A percentile compares a stretch with the other conserved stretches of the same genome.
These are phyloP conservation scores for Apamea epomidion DNA, from an alignment of 2,888 invertebrate genomes.

Conservation along the genomic window DNA sequence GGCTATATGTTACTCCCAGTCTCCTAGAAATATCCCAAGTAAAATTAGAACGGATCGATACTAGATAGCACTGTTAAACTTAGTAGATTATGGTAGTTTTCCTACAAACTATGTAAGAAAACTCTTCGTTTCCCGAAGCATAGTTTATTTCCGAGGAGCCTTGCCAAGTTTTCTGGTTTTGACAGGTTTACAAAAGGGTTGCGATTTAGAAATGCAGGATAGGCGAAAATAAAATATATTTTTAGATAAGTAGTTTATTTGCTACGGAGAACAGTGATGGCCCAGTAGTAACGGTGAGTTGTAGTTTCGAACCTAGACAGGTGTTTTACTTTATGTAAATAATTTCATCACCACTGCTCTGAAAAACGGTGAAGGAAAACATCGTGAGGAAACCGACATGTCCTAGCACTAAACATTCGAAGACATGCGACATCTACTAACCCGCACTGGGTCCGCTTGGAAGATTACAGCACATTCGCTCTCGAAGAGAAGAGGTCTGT, in stretches of 20 bases:
- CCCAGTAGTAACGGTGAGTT: neutral
- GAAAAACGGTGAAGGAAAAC: neutral
- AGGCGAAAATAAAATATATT: neutral
- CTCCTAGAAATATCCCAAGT: constrained; percentile 2
- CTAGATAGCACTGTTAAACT: neutral
- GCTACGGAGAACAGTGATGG: neutral
- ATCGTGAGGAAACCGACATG: neutral
- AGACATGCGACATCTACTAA: neutral
- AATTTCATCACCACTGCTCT: too few species aligned
- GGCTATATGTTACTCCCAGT: neutral
- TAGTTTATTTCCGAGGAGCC: constrained; percentile 24
- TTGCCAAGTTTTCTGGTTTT: constrained; percentile 54
- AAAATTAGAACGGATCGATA: constrained; percentile 39
- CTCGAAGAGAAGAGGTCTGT: too few species aligned
- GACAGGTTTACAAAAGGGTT: constrained; percentile 28
- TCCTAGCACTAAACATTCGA: neutral
- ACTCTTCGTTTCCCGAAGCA: constrained; percentile 11
- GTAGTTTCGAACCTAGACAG: neutral
- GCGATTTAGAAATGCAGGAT: constrained; percentile 20
- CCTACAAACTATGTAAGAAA: neutral
- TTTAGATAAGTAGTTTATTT: neutral
- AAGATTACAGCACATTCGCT: neutral
- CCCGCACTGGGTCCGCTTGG: neutral
- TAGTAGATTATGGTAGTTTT: neutral
- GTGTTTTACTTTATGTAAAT: too few species aligned